A percentile compares a stretch with the other conserved stretches of the same genome.
Evolutionary conservation across 2,888 invertebrate genomes (phyloP).

Genomic region (Ganaspis brasiliensis): DNA sequence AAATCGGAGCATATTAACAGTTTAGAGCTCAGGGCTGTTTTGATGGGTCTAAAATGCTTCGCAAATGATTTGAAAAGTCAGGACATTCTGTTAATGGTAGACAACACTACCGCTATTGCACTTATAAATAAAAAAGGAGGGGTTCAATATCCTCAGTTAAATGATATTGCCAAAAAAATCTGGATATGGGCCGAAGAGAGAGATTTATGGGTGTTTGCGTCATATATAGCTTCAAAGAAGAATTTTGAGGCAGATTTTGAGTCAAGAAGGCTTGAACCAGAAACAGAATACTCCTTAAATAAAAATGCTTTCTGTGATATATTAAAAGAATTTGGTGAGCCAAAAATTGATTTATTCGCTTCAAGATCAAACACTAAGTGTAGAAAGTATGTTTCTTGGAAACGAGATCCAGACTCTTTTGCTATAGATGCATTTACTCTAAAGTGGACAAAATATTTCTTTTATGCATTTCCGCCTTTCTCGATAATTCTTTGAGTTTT

Average conservation of each 20-base stretch:
- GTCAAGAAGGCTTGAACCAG: constrained; percentile 55
- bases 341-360: constrained; percentile 7
- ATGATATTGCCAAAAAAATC: constrained; percentile 34
- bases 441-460: not conserved
- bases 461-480: constrained; percentile 34
- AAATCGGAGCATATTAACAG: not conserved
- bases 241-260: constrained; percentile 61
- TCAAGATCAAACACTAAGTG: constrained; percentile 49
- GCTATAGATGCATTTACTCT: constrained; percentile 4
- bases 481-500: constrained; percentile 37
- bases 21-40: not conserved
- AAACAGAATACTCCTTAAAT: constrained; percentile 55
- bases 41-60: constrained; percentile 36
- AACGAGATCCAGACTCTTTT: constrained; percentile 46
- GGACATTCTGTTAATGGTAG: not conserved
- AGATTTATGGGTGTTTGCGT: constrained; percentile 35
- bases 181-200: constrained; percentile 15
- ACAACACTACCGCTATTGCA: constrained; percentile 22
- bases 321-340: constrained; percentile 30
- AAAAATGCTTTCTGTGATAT: constrained; percentile 48
- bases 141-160: not conserved
- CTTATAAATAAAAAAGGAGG: constrained; percentile 20
- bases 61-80: not conserved
- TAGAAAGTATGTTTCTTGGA: constrained; percentile 45
- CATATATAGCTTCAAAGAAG: constrained; percentile 36